Evolutionary conservation across 2,113 vertebrate species (phyloP).

Genomic region (Bothrops jararaca): DNA sequence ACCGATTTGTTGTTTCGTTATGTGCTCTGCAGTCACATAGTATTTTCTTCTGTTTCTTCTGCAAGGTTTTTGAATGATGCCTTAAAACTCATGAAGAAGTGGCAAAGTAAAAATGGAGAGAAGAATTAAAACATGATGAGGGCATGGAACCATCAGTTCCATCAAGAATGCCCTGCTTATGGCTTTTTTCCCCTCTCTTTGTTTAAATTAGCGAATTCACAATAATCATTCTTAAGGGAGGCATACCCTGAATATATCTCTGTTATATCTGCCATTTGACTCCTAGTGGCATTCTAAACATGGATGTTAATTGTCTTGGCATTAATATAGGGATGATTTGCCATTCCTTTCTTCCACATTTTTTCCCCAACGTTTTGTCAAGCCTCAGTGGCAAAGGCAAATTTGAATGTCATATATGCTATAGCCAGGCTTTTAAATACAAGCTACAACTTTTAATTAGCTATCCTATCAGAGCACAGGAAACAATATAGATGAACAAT

Average conservation of each 20-base stretch:
- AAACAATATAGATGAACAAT: constrained; percentile 17
- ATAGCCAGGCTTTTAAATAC: background rate
- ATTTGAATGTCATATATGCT: background rate
- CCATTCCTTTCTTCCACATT: background rate
- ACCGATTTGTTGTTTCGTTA: background rate
- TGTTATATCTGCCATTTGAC: background rate
- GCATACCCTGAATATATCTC: background rate
- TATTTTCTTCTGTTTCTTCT: background rate
- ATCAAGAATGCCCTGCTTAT: background rate
- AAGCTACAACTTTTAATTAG: background rate
- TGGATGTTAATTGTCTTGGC: background rate
- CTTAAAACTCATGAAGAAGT: background rate
- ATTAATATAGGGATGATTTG: background rate
- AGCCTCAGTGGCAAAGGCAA: background rate
- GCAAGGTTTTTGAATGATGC: background rate
- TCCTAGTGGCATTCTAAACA: background rate
- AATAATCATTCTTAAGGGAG: background rate
- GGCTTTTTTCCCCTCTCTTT: background rate
- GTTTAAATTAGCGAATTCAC: background rate
- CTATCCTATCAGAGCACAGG: background rate
- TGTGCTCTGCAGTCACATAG: background rate
- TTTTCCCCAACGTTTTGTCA: background rate
- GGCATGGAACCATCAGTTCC: background rate
- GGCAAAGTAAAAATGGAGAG: background rate
- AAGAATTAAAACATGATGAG: background rate